These are phyloP conservation scores for Vesta saturnalis DNA, from an alignment of 2,888 invertebrate species.

Conservation along the genomic window DNA sequence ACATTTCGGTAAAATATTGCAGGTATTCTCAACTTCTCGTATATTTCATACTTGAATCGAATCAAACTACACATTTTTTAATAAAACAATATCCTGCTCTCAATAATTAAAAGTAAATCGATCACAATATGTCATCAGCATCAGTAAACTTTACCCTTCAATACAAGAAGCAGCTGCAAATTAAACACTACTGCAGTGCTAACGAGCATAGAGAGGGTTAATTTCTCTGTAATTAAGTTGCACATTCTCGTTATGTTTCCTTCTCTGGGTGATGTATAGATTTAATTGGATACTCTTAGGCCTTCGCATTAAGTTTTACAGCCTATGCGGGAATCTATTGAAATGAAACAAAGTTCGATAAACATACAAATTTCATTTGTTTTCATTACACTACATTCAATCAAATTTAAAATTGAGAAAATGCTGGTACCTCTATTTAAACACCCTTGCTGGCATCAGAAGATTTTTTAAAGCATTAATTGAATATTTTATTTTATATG, in stretches of 20 bases:
- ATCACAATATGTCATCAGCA: conserved; percentile 36
- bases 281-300: conserved; percentile 31
- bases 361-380: no score
- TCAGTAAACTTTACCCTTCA: conserved; percentile 38
- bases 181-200: conserved; percentile 38
- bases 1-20: conserved; percentile 13
- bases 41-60: neutral
- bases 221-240: conserved; percentile 41
- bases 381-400: no score
- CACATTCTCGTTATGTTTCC: conserved; percentile 39
- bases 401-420: no score
- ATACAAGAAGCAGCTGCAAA: conserved; percentile 40
- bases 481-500: no score
- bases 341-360: no score
- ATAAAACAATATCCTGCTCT: neutral
- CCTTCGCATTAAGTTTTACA: no score
- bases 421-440: no score
- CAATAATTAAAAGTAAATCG: conserved; percentile 36
- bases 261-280: conserved; percentile 26
- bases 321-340: no score
- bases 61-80: neutral
- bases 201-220: conserved; percentile 40
- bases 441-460: no score
- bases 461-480: no score
- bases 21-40: neutral